These are phyloP conservation scores for Regulus satrapa DNA, from an alignment of 2,113 vertebrate species.

Conservation along the genomic window DNA sequence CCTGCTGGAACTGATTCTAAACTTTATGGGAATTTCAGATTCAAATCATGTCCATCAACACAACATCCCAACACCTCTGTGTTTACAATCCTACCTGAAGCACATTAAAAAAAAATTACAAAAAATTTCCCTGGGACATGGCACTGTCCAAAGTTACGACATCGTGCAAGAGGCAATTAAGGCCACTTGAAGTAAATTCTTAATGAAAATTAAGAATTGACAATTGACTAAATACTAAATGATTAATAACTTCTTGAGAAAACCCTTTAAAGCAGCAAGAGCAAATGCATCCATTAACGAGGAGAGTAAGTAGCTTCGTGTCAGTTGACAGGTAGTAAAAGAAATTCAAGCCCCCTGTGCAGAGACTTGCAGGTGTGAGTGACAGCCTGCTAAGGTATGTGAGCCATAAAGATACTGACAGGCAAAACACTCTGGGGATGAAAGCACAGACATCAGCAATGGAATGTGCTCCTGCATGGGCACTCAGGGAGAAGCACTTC, in stretches of 20 bases:
- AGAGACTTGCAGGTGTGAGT: background rate
- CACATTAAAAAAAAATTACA: fast-evolving
- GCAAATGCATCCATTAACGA: background rate
- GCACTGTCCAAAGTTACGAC: background rate
- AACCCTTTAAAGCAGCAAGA: background rate
- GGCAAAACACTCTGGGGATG: background rate
- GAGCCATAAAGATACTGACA: background rate
- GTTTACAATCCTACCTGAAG: background rate
- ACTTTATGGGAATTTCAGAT: background rate
- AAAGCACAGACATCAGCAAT: background rate
- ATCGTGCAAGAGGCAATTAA: background rate
- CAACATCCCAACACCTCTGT: background rate
- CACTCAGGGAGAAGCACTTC: background rate
- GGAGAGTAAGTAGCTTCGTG: background rate
- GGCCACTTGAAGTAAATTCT: background rate
- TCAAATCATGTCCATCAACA: background rate
- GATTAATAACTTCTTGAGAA: background rate
- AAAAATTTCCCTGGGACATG: background rate
- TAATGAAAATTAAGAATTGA: background rate
- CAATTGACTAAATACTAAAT: background rate
- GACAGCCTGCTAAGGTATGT: background rate
- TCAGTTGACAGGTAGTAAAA: background rate
- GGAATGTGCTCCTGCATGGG: constrained; percentile 2
- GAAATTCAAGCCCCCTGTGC: background rate
- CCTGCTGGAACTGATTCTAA: background rate